Conservation (phyloP, 2,113 vertebrate species). For the Python bivittatus region DNA sequence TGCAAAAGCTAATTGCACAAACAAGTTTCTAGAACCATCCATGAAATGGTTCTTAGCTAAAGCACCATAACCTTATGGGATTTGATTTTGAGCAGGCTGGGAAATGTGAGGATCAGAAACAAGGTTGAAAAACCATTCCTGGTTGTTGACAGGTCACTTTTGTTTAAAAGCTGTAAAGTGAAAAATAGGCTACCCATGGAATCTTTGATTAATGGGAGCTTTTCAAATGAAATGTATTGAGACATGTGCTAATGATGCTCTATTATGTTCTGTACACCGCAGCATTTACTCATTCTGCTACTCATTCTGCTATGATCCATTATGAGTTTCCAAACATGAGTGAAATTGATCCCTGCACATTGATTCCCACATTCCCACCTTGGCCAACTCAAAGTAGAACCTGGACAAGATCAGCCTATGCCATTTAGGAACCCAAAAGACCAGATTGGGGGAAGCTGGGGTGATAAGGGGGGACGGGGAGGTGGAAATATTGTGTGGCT, state of each 20-base stretch:
- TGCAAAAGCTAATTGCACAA: background rate
- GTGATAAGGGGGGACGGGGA: background rate
- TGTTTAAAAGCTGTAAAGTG: background rate
- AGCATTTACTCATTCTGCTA: slow-evolving; percentile 17
- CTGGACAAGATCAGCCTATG: background rate
- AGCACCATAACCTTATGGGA: background rate
- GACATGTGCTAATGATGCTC: background rate
- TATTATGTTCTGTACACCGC: background rate
- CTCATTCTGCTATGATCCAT: slow-evolving; percentile 14
- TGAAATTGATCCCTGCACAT: rapidly evolving
- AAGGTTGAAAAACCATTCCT: background rate
- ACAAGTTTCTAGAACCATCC: background rate
- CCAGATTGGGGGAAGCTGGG: background rate
- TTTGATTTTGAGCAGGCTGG: background rate
- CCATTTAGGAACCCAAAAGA: background rate
- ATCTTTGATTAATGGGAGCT: slow-evolving; percentile 17
- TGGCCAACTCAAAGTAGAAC: background rate
- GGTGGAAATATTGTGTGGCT: background rate
- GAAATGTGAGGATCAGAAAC: background rate
- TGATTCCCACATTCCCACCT: background rate
- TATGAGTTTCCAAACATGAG: background rate
- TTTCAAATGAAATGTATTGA: background rate
- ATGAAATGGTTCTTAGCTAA: background rate
- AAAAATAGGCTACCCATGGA: background rate
- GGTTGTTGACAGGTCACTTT: background rate